phyloP scores from a whole-genome alignment of 2,113 vertebrate species.

The Petrocephalus microphthalmus region DNA sequence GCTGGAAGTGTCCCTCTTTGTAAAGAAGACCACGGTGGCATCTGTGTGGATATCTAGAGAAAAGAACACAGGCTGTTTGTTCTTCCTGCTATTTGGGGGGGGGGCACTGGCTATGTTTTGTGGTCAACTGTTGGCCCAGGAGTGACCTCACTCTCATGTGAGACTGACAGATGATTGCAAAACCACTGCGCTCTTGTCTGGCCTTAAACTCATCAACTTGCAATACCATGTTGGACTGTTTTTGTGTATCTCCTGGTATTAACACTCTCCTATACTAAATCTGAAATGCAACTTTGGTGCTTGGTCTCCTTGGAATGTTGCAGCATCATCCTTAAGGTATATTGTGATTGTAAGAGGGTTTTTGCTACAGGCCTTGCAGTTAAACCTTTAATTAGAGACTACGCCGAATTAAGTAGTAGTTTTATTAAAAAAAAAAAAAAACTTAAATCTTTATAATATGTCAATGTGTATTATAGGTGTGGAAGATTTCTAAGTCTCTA shows the following conservation, averaged over 20 bases:
- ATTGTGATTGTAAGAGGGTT: not conserved
- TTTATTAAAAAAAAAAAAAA: not conserved
- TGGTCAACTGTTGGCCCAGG: not conserved
- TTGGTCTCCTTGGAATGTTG: not conserved
- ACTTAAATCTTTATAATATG: not conserved
- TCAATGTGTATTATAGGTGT: not conserved
- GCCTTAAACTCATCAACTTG: not conserved
- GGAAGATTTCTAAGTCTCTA: not conserved
- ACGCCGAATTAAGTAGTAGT: not conserved
- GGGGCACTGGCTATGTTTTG: not conserved
- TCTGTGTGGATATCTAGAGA: not conserved
- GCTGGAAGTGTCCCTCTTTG: not conserved
- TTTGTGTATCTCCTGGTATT: not conserved
- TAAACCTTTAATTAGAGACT: not conserved
- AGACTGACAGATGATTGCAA: not conserved
- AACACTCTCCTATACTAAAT: not conserved
- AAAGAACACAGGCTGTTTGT: not conserved
- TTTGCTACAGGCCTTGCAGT: not conserved
- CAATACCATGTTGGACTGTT: not conserved
- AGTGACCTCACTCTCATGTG: constrained; percentile 11
- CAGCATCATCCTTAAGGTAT: not conserved
- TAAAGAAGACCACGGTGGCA: not conserved
- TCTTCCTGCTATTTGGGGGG: not conserved
- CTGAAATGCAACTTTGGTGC: not conserved
- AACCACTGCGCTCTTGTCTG: not conserved